Evolutionary conservation across 2,888 invertebrate genomes (phyloP), one percentile per base, ranked within the genome.

Genomic region (Scrobipalpa costella): DNA sequence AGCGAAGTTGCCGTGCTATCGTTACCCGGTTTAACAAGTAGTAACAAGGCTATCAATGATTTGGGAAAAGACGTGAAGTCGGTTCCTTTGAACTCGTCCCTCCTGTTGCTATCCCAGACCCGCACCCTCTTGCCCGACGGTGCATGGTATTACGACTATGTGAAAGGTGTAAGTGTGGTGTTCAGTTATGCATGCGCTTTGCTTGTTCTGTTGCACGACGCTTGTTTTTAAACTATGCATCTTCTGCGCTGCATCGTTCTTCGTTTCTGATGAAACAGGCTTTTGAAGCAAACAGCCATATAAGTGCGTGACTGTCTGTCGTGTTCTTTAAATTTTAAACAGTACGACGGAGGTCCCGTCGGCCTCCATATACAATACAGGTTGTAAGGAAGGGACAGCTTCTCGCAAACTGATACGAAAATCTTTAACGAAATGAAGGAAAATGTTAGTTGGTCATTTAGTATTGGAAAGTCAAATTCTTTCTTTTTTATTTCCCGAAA

Each of bases 91-190:
- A 81, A 76, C 68, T 85, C 87, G 3, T 87, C 90, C 66, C 74
- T 90, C n/a, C 74, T 86, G 2, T 79, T 90, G 1, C 66, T 90
- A 2, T 83, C 84, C 71, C 90, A 90, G 74, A 88, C 88, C 63
- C 78, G 83, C 63, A 83, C 76, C 52, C 79, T 90, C 36, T 75
- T 90, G 27, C 85, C 88, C 17, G 87, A 88, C 58, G 88, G 84
- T 84, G 87, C 86, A 86, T 90, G 90, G 90, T 90, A 90, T 83
- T 90, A 80, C 90, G 83, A 87, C 75, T 90, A 88, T 77, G 80
- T 90, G 82, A 86, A 89, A 80, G 70, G 85, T 82, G 90, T 90
- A 90, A 90, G 90, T 90, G 78, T 82, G 80, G 79, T 78, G 77
- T 78, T 80, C 76, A 79, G 79, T 76, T 67, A 47, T 52, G 71